phyloP scores from a whole-genome alignment of 2,888 invertebrate genomes.

The Anagyrus pseudococci region DNA sequence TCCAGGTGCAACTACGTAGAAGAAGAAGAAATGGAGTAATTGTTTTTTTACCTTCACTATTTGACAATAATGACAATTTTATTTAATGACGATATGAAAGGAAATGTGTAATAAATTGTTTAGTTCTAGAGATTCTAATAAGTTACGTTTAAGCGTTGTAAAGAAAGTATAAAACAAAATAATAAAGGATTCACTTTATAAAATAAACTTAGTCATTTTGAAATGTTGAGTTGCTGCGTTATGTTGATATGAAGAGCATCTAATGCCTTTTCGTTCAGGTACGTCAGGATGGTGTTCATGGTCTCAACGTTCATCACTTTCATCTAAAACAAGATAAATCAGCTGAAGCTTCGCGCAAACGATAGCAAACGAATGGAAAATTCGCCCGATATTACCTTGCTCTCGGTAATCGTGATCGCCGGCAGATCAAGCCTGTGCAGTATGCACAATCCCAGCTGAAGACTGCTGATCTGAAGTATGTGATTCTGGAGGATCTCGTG shows the following conservation, averaged over 20 bases:
- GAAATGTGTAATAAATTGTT: not conserved
- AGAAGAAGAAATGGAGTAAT: conserved; percentile 19
- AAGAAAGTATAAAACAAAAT: not conserved
- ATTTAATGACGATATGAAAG: too few species aligned
- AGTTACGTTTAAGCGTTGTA: not conserved
- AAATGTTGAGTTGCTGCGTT: conserved; percentile 14
- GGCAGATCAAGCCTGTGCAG: conserved; percentile 50
- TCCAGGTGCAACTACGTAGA: not conserved
- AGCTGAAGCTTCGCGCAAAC: too few species aligned
- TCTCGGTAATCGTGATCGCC: conserved; percentile 49
- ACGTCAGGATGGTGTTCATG: conserved; percentile 50
- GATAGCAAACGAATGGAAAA: not conserved
- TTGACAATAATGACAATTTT: not conserved
- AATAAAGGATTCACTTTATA: too few species aligned
- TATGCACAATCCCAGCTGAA: conserved; percentile 50
- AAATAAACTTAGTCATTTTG: too few species aligned
- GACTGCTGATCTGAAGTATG: conserved; percentile 41
- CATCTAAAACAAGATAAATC: conserved; percentile 47
- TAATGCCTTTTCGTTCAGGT: conserved; percentile 53
- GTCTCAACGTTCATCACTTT: conserved; percentile 46
- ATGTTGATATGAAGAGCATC: conserved; percentile 44
- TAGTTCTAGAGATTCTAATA: not conserved
- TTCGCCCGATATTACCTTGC: conserved; percentile 44
- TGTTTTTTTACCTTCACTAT: conserved; percentile 1
- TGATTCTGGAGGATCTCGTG: conserved; percentile 47